Percentiles rank a stretch among this genome's conserved stretches.
Evolutionary conservation across 2,888 invertebrate species (phyloP).

Genomic region (Ferrisia virgata): DNA sequence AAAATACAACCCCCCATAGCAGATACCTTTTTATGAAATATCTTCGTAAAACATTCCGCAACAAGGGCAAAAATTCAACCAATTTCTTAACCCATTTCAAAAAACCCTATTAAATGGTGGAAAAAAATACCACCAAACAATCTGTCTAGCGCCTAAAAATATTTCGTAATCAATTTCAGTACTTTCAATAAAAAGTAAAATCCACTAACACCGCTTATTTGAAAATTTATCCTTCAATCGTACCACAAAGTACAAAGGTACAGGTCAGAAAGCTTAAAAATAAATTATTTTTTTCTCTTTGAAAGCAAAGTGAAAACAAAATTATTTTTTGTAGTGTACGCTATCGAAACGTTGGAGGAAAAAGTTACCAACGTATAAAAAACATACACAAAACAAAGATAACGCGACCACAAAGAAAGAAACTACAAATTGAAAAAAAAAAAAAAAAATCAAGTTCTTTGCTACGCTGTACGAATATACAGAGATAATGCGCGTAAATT

Average conservation of each 20-base stretch:
- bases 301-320: not conserved
- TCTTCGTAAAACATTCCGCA: too few relatives aligned
- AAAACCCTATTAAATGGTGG: not conserved
- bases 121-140: not conserved
- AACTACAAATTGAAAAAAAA: not conserved
- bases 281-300: not conserved
- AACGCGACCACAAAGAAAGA: not conserved
- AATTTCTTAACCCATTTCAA: too few relatives aligned
- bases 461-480: too few relatives aligned
- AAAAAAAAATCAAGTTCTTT: not conserved
- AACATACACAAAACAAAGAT: not conserved
- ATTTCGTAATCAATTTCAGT: not conserved
- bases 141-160: not conserved
- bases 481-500: constrained; percentile 13
- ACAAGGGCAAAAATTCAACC: too few relatives aligned
- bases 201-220: not conserved
- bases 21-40: too few relatives aligned
- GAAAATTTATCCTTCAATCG: not conserved
- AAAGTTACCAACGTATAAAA: not conserved
- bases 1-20: too few relatives aligned
- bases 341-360: not conserved
- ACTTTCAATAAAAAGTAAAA: not conserved
- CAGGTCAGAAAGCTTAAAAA: not conserved
- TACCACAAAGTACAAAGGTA: not conserved
- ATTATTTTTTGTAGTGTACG: not conserved